Conservation (phyloP, 1,140 invertebrate species). For the Leptestheria dahalacensis region DNA sequence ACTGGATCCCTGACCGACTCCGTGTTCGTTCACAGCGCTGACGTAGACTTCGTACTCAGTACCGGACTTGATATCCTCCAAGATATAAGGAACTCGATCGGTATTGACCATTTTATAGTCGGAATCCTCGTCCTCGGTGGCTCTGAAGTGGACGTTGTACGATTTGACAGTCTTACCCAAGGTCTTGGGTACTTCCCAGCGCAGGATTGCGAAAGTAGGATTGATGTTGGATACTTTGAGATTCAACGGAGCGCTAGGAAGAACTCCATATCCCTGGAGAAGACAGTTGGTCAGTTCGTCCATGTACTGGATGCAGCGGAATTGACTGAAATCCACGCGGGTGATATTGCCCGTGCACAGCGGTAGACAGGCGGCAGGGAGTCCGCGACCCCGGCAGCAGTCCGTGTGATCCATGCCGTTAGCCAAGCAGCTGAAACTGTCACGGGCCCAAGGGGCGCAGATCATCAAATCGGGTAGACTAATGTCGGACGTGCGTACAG, state of each 20-base stretch:
- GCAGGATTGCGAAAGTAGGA: constrained; percentile 54
- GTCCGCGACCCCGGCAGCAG: constrained; percentile 54
- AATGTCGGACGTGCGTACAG: constrained; percentile 40
- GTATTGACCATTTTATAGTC: constrained; percentile 26
- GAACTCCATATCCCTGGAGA: constrained; percentile 62
- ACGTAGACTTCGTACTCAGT: constrained; percentile 62
- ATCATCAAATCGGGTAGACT: constrained; percentile 62
- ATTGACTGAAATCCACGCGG: constrained; percentile 56
- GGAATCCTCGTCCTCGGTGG: constrained; percentile 30
- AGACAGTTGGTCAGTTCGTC: constrained; percentile 58
- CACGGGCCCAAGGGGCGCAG: constrained; percentile 63
- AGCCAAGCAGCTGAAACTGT: constrained; percentile 59
- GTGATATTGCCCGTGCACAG: constrained; percentile 63
- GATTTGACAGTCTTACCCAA: constrained; percentile 50
- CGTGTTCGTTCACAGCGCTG: constrained; percentile 62
- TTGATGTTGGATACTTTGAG: constrained; percentile 53
- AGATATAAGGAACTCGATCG: constrained; percentile 41
- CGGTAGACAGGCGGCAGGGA: constrained; percentile 53
- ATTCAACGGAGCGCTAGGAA: constrained; percentile 48
- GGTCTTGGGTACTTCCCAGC: constrained; percentile 54
- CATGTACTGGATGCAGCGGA: constrained; percentile 67
- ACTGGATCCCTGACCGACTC: constrained; percentile 51
- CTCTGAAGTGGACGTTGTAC: constrained; percentile 50
- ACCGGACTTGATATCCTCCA: constrained; percentile 52
- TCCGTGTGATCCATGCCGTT: constrained; percentile 64